Conservation (phyloP, 2,888 invertebrate species). For the Candidula unifasciata region DNA sequence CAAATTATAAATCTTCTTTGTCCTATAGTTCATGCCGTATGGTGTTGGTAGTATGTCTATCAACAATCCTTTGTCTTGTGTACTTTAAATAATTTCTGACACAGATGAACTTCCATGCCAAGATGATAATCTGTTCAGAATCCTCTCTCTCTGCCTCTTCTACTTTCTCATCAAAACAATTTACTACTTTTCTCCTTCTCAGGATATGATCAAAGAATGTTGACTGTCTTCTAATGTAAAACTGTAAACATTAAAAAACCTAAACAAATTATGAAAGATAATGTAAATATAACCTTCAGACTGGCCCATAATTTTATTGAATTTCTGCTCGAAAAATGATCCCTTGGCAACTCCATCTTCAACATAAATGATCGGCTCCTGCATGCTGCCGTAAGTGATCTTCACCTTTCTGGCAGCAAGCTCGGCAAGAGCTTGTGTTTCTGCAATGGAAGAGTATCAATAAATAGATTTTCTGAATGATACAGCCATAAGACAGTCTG, state of each 20-base stretch:
- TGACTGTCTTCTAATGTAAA: neutral
- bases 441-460: constrained; percentile 28
- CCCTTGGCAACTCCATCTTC: constrained; percentile 66
- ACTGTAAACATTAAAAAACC: neutral
- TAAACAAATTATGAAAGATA: neutral
- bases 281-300: constrained; percentile 50
- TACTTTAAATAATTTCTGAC: too few relatives aligned
- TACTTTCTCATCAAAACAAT: too few relatives aligned
- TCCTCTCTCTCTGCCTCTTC: too few relatives aligned
- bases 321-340: constrained; percentile 48
- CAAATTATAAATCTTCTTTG: too few relatives aligned
- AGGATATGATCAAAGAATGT: too few relatives aligned
- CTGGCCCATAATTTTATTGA: constrained; percentile 41
- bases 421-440: constrained; percentile 58
- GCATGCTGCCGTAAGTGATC: constrained; percentile 68
- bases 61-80: too few relatives aligned
- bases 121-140: too few relatives aligned
- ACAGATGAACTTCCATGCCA: too few relatives aligned
- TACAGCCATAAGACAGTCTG: neutral
- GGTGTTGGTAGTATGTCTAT: too few relatives aligned
- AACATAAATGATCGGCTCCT: constrained; percentile 67
- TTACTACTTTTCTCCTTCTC: too few relatives aligned
- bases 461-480: neutral
- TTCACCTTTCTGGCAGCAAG: constrained; percentile 70
- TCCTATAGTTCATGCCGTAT: too few relatives aligned